Conservation (phyloP, 2,888 invertebrate genomes). For the Eucera pruinosa region DNA sequence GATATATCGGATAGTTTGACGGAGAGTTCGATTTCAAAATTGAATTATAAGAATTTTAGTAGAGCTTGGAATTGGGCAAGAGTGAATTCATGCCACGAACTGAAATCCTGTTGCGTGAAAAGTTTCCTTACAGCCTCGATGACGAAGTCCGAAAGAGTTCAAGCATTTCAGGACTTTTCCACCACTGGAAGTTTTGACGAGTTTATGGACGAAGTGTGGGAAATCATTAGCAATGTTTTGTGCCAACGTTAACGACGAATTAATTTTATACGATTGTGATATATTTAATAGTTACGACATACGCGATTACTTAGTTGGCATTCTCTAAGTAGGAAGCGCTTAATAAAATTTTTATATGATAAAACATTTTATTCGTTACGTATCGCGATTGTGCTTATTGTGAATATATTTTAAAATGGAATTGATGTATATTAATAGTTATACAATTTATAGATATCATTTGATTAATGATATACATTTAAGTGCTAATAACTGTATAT, state of each 20-base stretch:
- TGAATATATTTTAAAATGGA: constrained; percentile 50
- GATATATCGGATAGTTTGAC: constrained; percentile 76
- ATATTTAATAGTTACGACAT: constrained; percentile 31
- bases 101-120: constrained; percentile 78
- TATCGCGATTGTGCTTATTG: constrained; percentile 30
- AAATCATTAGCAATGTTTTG: constrained; percentile 69
- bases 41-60: constrained; percentile 76
- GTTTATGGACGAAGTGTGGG: constrained; percentile 76
- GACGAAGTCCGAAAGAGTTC: constrained; percentile 71
- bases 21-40: constrained; percentile 75
- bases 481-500: constrained; percentile 29
- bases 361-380: constrained; percentile 31
- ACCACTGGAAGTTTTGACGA: constrained; percentile 71
- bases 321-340: background rate
- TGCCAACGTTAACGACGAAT: constrained; percentile 51
- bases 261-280: constrained; percentile 45
- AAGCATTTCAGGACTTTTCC: constrained; percentile 78
- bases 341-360: constrained; percentile 32
- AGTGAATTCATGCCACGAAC: constrained; percentile 76
- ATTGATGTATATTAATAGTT: constrained; percentile 48
- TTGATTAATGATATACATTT: constrained; percentile 39
- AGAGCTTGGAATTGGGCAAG: constrained; percentile 81
- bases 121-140: constrained; percentile 77
- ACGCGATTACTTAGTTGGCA: background rate
- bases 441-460: constrained; percentile 26